phyloP scores from a whole-genome alignment of 2,888 invertebrate genomes.

The Cantharis nigra region DNA sequence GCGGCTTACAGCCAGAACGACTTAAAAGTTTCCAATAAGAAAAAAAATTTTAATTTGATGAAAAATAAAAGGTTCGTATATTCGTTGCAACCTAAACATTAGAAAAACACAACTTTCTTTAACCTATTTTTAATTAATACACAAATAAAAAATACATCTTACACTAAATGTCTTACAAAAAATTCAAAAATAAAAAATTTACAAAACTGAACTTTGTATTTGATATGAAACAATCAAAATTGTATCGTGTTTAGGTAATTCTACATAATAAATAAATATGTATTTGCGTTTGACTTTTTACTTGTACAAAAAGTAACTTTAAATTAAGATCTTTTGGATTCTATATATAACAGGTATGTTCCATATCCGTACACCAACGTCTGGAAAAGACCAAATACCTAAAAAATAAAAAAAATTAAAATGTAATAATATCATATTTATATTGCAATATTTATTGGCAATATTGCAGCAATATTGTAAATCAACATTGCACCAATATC shows the following conservation, averaged over 20 bases:
- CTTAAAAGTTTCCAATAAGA: neutral
- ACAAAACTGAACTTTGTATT: neutral
- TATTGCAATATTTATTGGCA: no score
- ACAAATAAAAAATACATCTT: neutral
- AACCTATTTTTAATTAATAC: neutral
- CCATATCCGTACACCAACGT: slow-evolving; percentile 78
- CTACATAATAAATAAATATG: slow-evolving; percentile 24
- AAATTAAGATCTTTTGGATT: slow-evolving; percentile 63
- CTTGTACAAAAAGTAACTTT: slow-evolving; percentile 12
- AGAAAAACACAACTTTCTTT: neutral
- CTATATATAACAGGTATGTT: slow-evolving; percentile 74
- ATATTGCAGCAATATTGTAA: no score
- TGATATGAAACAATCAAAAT: neutral
- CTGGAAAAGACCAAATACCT: slow-evolving; percentile 84
- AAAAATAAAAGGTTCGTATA: neutral
- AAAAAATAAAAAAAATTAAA: slow-evolving; percentile 35
- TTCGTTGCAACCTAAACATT: neutral
- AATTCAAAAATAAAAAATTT: neutral
- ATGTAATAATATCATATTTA: neutral
- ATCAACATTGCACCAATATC: no score
- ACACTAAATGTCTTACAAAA: neutral
- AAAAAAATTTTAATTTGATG: neutral
- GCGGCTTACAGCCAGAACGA: neutral
- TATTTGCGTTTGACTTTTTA: slow-evolving; percentile 22
- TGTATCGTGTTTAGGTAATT: slow-evolving; percentile 18